phyloP scores from a whole-genome alignment of 2,888 invertebrate species.

The Toxonevra muliebris region DNA sequence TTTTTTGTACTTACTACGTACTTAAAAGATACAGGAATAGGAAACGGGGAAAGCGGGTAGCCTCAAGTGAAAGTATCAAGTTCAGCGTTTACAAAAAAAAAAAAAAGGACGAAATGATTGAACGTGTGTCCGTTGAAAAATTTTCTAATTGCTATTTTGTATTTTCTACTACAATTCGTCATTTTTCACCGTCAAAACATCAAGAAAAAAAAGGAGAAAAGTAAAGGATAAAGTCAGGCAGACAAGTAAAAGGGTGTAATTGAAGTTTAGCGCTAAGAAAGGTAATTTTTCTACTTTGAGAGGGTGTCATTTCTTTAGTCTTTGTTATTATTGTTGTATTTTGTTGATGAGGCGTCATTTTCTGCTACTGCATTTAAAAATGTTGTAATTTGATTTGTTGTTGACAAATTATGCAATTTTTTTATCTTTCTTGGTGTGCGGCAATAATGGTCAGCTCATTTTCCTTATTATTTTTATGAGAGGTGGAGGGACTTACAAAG shows the following conservation, averaged over 20 bases:
- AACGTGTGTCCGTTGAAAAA: constrained; percentile 45
- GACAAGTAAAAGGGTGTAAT: constrained; percentile 31
- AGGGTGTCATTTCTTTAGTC: background rate
- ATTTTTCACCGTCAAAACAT: constrained; percentile 25
- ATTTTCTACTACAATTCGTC: constrained; percentile 28
- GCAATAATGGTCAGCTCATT: too few relatives aligned
- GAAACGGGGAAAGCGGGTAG: too few relatives aligned
- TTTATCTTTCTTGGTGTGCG: too few relatives aligned
- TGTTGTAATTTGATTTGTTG: constrained; percentile 44
- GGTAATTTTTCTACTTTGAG: constrained; percentile 35
- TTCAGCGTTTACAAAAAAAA: too few relatives aligned
- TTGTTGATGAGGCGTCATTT: background rate
- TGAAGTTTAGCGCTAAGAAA: constrained; percentile 41
- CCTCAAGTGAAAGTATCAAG: too few relatives aligned
- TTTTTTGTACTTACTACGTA: background rate
- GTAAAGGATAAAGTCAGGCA: background rate
- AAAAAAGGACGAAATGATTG: constrained; percentile 37
- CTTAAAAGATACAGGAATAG: background rate
- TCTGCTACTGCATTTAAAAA: constrained; percentile 17
- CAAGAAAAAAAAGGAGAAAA: background rate
- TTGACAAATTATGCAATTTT: constrained; percentile 40
- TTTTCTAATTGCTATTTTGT: constrained; percentile 43
- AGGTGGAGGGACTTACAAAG: too few relatives aligned
- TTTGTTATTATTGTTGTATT: constrained; percentile 2
- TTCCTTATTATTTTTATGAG: too few relatives aligned